phyloP scores from a whole-genome alignment of 2,113 vertebrate species.

The Hemiscyllium ocellatum region DNA sequence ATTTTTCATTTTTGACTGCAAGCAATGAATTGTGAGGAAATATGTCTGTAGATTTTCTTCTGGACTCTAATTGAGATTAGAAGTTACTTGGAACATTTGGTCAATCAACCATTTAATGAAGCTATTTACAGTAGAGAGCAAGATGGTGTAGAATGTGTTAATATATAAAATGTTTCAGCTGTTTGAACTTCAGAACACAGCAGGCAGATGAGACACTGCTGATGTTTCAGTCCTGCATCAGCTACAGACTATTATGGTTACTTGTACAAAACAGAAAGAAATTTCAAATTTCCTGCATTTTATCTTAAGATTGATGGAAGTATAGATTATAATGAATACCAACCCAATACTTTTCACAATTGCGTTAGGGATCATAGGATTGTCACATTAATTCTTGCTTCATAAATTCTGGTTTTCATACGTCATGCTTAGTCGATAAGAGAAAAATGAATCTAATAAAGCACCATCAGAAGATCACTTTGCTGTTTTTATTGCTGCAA shows the following conservation, averaged over 20 bases:
- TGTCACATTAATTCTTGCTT: constrained; percentile 55
- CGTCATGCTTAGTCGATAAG: constrained; percentile 53
- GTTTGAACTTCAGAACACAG: constrained; percentile 42
- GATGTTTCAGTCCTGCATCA: neutral
- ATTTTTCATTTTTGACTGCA: constrained; percentile 1
- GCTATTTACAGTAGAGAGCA: neutral
- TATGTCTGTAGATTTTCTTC: neutral
- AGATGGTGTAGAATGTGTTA: neutral
- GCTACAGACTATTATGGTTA: constrained; percentile 62
- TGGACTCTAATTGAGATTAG: neutral
- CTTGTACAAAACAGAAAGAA: constrained; percentile 48
- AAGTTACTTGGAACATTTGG: neutral
- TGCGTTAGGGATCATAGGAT: constrained; percentile 49
- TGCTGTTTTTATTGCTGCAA: constrained; percentile 54
- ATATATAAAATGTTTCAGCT: constrained; percentile 40
- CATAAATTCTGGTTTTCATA: constrained; percentile 54
- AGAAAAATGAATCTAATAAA: constrained; percentile 60
- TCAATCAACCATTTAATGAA: neutral
- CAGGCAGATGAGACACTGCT: constrained; percentile 43
- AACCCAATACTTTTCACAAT: constrained; percentile 52
- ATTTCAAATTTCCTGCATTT: constrained; percentile 63
- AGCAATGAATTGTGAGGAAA: neutral
- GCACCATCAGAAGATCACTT: constrained; percentile 54
- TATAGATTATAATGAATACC: constrained; percentile 57
- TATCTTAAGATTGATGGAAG: constrained; percentile 61